A percentile compares a stretch with the other conserved stretches of the same genome.
These are phyloP conservation scores for Andrena flavipes DNA, from an alignment of 2,888 invertebrate genomes.

Conservation along the genomic window DNA sequence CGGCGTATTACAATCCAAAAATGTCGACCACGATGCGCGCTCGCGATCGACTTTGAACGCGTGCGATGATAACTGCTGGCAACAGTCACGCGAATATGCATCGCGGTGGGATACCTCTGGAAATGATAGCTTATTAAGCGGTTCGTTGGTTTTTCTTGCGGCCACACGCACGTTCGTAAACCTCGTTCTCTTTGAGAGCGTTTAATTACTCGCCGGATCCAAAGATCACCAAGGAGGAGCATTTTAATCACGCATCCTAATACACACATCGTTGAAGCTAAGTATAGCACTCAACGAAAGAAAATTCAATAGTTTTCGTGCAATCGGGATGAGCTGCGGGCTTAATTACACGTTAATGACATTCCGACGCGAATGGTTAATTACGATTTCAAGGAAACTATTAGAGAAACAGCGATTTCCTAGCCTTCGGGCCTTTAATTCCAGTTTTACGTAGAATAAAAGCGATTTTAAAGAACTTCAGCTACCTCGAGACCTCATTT, in stretches of 20 bases:
- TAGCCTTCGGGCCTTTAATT: not conserved
- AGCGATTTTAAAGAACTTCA: not conserved
- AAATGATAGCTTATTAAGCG: conserved; percentile 20
- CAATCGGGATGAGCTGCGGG: not conserved
- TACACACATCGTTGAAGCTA: not conserved
- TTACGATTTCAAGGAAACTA: conserved; percentile 25
- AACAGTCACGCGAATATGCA: conserved; percentile 28
- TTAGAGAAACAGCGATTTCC: conserved; percentile 9
- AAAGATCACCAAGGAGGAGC: not conserved
- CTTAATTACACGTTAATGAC: conserved; percentile 40
- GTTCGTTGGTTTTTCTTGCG: conserved; percentile 9
- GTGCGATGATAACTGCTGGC: conserved; percentile 13
- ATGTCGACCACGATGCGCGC: conserved; percentile 13
- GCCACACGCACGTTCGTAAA: not conserved
- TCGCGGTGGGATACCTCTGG: not conserved
- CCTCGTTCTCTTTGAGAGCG: not conserved
- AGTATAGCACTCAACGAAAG: not conserved
- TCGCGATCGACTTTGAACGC: conserved; percentile 35
- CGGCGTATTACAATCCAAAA: conserved; percentile 18
- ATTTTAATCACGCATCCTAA: not conserved
- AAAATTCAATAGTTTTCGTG: conserved; percentile 5
- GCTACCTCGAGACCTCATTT: not conserved
- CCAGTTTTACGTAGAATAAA: not conserved
- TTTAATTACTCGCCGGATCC: not conserved
- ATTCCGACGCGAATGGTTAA: conserved; percentile 28